phyloP scores from a whole-genome alignment of 2,113 vertebrate species.

The Brachyistius frenatus region DNA sequence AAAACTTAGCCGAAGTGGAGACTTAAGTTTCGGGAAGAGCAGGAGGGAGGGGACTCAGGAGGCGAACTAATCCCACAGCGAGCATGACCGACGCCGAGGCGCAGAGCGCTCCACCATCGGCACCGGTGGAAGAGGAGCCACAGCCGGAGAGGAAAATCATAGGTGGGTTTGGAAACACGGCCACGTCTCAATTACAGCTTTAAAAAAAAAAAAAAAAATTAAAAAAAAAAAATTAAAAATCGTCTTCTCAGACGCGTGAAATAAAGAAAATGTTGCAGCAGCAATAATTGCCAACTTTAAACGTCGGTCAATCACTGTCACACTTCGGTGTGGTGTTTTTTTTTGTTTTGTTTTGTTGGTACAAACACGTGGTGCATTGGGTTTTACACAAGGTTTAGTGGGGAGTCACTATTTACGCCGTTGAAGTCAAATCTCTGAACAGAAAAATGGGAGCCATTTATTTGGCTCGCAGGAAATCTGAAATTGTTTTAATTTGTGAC shows the following conservation, averaged over 20 bases:
- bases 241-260: too few species aligned
- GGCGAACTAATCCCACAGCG: conserved; percentile 42
- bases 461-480: not conserved
- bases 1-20: conserved; percentile 69
- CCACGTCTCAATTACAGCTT: too few species aligned
- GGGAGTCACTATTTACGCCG: too few species aligned
- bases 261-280: too few species aligned
- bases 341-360: not conserved
- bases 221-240: too few species aligned
- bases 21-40: conserved; percentile 59
- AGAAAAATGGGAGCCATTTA: too few species aligned
- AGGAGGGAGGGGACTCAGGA: conserved; percentile 64
- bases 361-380: conserved; percentile 29
- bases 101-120: conserved; percentile 75
- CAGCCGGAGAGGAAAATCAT: conserved; percentile 84
- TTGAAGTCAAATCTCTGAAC: not conserved
- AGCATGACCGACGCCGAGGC: conserved; percentile 85
- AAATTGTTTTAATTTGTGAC: not conserved
- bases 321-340: not conserved
- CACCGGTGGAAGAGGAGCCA: conserved; percentile 68
- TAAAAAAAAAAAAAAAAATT: too few species aligned
- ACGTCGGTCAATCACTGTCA: too few species aligned
- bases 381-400: not conserved
- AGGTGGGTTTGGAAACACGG: conserved; percentile 69
- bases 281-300: too few species aligned